Evolutionary conservation across 2,888 invertebrate species (phyloP), one percentile per base, ranked within the genome.

Genomic region (Thelaira solivaga): DNA sequence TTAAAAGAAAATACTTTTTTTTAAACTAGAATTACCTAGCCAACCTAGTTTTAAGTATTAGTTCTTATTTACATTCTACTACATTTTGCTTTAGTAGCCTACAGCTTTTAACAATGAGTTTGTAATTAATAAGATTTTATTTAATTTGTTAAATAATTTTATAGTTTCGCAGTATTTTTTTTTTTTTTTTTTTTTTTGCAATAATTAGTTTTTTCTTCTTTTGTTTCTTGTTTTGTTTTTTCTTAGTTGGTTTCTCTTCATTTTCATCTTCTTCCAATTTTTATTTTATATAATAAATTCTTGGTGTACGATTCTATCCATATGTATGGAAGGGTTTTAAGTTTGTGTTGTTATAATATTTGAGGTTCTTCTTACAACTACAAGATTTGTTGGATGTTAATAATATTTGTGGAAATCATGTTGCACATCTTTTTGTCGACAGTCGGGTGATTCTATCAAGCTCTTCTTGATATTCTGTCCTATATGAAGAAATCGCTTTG

Each of bases 381-480:
- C 78, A 78, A 78, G 74, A 55, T 71, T 71, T 59, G 78, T 69
- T 74, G 73, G 61, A 61, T 79, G 76, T 65, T 61, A 49, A 55
- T 69, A 61, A 53, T 73, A 75, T 26, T 78, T 81, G 72, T 83
- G 83, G 86, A 87, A 88, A 88, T 88, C 88, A 88, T 88, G 87
- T 88, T 86, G 88, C 88, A 82, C 88, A 88, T 77, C 98, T 94
- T 90, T 98, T 98, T 89, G 99, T 99, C 99, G 99, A 99, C 88
- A 97, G 94, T 90, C 98, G 94, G 83, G 99, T 99, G 90, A 97
- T 97, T 89, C 97, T 94, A 90, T 99, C 98, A 89, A 98, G 98
- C 89, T 99, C 98, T 88, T 97, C 97, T 80, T 98, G 92, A 90
- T 99, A 98, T 90, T 97, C 97, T 84, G 97, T n/a, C n/a, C n/a